Base-by-base conservation (phyloP, 1,140 invertebrate species). In the Drosophila eugracilis region DNA sequence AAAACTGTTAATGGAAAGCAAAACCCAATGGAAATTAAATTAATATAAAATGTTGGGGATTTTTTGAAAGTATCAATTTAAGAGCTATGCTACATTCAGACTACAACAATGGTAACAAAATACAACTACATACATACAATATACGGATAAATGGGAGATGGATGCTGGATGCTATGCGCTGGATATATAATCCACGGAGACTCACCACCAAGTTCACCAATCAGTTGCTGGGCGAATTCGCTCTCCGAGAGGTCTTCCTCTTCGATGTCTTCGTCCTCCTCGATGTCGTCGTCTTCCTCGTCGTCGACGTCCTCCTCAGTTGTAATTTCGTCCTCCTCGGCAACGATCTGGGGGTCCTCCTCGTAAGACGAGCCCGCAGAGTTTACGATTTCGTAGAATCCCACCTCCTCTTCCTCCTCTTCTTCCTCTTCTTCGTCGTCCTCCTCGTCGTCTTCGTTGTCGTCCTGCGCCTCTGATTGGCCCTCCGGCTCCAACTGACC, bases 161-260 rank as follows among this genome's bases (percentile, higher is more conserved):
- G 12, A 36, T 45, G 47, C 53, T 48, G 17, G n/a, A 34, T 52
- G 44, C 44, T 15, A 37, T 49, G 22, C 41, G 19, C 4, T 65
- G 15, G 5, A 22, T 14, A 2, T 26, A 6, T 34, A 50, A 12
- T 3, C 24, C 36, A 22, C 9, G 12, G 19, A 45, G 47, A 88
- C 83, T 88, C 54, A 88, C 81, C 81, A 86, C 83, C 78, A 78
- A 88, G 83, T 83, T 88, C 83, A 54, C 83, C 84, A 63, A 88
- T 88, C 44, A 88, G 45, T 63, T 83, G 84, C 48, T 88, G 78
- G 45, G 84, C 89, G 53, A 90, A 71, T 75, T 90, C 89, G 67
- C 76, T 86, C 48, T 90, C 89, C 26, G 84, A 83, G 39, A 88
- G 59, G 28, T 88, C 83, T 41, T 86, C 79, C 41, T 80, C 78